A percentile compares a stretch with the other conserved stretches of the same genome.
phyloP scores from a whole-genome alignment of 2,888 invertebrate species.

The Pristionchus exspectatus region DNA sequence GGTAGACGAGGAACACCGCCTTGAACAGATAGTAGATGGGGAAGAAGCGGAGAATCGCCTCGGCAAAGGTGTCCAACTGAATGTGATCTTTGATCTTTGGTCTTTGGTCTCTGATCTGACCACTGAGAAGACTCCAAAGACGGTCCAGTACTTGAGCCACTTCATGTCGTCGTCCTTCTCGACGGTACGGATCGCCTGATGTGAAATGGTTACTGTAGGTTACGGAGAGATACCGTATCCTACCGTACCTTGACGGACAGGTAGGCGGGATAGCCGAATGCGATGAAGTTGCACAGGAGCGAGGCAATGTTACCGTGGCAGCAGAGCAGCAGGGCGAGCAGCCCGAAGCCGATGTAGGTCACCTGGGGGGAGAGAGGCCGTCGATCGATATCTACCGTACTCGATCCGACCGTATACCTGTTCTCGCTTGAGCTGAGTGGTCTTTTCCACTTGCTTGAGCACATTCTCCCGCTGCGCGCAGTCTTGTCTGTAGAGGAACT shows the following conservation, averaged over 20 bases:
- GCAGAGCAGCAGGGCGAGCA: slow-evolving; percentile 52
- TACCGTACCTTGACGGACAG: slow-evolving; percentile 62
- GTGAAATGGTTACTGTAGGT: neutral
- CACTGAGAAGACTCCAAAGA: slow-evolving; percentile 58
- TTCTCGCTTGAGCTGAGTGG: slow-evolving; percentile 41
- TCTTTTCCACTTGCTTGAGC: neutral
- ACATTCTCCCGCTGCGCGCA: neutral
- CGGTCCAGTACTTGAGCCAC: slow-evolving; percentile 97
- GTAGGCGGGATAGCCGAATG: slow-evolving; percentile 69
- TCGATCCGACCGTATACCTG: neutral
- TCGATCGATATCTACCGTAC: neutral
- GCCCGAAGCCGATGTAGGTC: neutral
- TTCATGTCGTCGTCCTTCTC: slow-evolving; percentile 81
- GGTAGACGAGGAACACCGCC: slow-evolving; percentile 63
- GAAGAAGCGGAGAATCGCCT: slow-evolving; percentile 58
- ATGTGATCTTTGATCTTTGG: neutral
- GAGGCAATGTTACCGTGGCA: slow-evolving; percentile 81
- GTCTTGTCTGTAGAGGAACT: slow-evolving; percentile 8
- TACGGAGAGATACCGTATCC: neutral
- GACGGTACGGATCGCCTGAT: slow-evolving; percentile 81
- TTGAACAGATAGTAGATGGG: slow-evolving; percentile 66
- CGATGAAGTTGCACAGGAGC: slow-evolving; percentile 69
- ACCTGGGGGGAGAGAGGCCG: neutral
- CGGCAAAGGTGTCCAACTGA: slow-evolving; percentile 63
- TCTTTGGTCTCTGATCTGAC: neutral